phyloP scores from a whole-genome alignment of 2,797 vertebrate genomes.

The Rhinatrema bivittatum region DNA sequence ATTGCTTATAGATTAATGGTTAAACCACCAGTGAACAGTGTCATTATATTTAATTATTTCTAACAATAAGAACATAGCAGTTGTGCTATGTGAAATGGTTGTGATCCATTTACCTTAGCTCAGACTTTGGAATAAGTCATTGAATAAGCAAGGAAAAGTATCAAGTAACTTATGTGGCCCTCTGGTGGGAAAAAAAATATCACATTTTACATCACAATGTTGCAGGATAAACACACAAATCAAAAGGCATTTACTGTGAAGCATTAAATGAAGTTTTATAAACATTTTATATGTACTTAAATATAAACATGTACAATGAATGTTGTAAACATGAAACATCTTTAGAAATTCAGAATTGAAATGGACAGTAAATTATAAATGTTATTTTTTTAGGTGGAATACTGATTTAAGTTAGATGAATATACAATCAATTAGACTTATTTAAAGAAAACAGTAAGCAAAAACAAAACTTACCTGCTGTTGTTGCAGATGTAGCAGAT shows the following conservation, averaged over 20 bases:
- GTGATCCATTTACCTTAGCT: conserved; percentile 49
- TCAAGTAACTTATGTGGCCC: conserved; percentile 85
- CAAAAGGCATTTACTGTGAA: conserved; percentile 38
- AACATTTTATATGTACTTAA: conserved; percentile 31
- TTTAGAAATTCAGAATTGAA: too few relatives aligned
- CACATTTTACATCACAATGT: conserved; percentile 47
- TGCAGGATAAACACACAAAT: conserved; percentile 36
- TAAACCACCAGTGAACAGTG: conserved; percentile 2
- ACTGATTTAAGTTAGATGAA: too few relatives aligned
- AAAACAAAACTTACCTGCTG: conserved; percentile 99
- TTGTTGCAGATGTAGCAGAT: conserved; percentile 99
- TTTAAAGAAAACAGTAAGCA: conserved; percentile 41
- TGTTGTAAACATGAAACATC: too few relatives aligned
- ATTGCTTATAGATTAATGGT: background rate
- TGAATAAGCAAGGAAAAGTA: conserved; percentile 42
- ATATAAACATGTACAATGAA: conserved; percentile 22
- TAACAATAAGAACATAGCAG: conserved; percentile 22
- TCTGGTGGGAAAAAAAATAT: conserved; percentile 81
- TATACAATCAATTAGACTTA: conserved; percentile 29
- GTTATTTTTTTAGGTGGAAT: too few relatives aligned
- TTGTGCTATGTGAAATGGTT: conserved; percentile 43
- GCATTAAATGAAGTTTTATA: conserved; percentile 32
- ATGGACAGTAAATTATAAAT: too few relatives aligned
- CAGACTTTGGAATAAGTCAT: conserved; percentile 52
- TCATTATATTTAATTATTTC: conserved; percentile 28